Percentiles rank a stretch among this genome's conserved stretches.
Evolutionary conservation across 2,113 vertebrate genomes (phyloP).

Genomic region (Hippolais icterina): DNA sequence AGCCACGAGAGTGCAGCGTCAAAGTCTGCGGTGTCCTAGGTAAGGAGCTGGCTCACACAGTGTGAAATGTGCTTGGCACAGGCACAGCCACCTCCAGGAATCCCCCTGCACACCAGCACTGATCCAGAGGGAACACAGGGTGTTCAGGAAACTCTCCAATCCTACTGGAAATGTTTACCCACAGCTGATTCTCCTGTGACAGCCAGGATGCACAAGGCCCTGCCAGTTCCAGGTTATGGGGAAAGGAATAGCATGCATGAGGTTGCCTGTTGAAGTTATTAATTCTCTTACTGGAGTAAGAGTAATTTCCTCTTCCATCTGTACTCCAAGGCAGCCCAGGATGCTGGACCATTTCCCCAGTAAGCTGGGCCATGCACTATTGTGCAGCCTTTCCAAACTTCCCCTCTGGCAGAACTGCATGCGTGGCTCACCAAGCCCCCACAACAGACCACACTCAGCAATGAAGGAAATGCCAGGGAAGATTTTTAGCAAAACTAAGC

Average conservation of each 20-base stretch:
- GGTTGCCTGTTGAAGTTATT: background rate
- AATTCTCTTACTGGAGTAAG: background rate
- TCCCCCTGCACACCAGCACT: background rate
- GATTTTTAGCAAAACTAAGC: background rate
- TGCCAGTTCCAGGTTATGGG: background rate
- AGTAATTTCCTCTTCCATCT: background rate
- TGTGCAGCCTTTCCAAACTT: background rate
- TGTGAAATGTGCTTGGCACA: background rate
- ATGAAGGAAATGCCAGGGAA: background rate
- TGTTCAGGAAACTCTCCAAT: background rate
- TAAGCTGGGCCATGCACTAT: background rate
- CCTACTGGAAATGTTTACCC: background rate
- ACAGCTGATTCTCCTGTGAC: background rate
- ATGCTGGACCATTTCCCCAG: background rate
- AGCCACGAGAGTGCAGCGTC: rapidly evolving
- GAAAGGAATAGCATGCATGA: background rate
- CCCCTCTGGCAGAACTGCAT: rapidly evolving
- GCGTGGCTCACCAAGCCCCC: background rate
- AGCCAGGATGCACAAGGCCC: background rate
- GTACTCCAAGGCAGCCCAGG: background rate
- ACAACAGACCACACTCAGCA: background rate
- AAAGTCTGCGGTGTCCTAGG: background rate
- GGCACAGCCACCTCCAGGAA: background rate
- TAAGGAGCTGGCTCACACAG: background rate
- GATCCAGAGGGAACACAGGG: background rate